These are phyloP conservation scores for Eristalis pertinax DNA, from an alignment of 2,888 invertebrate species.

Conservation along the genomic window DNA sequence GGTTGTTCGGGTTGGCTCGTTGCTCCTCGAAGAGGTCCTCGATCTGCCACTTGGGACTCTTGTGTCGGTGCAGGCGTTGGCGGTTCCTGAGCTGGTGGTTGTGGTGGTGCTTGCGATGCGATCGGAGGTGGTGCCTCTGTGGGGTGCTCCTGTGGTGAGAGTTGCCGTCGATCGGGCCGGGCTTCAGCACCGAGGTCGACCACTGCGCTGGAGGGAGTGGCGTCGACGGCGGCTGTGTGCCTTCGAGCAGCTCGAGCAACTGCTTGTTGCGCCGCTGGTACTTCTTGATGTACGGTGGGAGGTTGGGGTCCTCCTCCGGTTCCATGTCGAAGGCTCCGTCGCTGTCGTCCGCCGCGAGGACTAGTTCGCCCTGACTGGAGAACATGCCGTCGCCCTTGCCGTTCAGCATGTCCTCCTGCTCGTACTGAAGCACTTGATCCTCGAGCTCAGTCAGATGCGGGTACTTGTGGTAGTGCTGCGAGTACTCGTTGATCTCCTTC, in stretches of 20 bases:
- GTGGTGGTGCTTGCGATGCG: slow-evolving; percentile 56
- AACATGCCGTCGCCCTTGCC: slow-evolving; percentile 31
- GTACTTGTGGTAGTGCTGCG: slow-evolving; percentile 80
- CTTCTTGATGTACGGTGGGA: slow-evolving; percentile 81
- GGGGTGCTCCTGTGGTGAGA: slow-evolving; percentile 10
- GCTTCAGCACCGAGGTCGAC: slow-evolving; percentile 75
- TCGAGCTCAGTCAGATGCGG: slow-evolving; percentile 80
- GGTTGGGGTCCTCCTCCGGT: slow-evolving; percentile 76
- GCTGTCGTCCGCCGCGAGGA: slow-evolving; percentile 75
- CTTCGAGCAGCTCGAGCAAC: slow-evolving; percentile 79
- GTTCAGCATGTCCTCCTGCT: slow-evolving; percentile 48
- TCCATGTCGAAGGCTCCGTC: slow-evolving; percentile 75
- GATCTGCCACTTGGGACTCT: slow-evolving; percentile 74
- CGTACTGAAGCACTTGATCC: slow-evolving; percentile 75
- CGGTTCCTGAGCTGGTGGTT: slow-evolving; percentile 58
- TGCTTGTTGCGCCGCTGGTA: slow-evolving; percentile 80
- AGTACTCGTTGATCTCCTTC: slow-evolving; percentile 77
- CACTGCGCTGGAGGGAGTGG: slow-evolving; percentile 69
- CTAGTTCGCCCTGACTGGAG: slow-evolving; percentile 37
- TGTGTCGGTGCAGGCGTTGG: slow-evolving; percentile 64
- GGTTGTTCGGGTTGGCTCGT: slow-evolving; percentile 72
- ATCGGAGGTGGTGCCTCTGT: slow-evolving; percentile 25
- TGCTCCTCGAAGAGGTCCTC: slow-evolving; percentile 78
- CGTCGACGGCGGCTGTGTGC: slow-evolving; percentile 77
- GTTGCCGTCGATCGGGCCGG: slow-evolving; percentile 74